Evolutionary conservation across 2,888 invertebrate genomes (phyloP).

Genomic region (Tenthredo notha): DNA sequence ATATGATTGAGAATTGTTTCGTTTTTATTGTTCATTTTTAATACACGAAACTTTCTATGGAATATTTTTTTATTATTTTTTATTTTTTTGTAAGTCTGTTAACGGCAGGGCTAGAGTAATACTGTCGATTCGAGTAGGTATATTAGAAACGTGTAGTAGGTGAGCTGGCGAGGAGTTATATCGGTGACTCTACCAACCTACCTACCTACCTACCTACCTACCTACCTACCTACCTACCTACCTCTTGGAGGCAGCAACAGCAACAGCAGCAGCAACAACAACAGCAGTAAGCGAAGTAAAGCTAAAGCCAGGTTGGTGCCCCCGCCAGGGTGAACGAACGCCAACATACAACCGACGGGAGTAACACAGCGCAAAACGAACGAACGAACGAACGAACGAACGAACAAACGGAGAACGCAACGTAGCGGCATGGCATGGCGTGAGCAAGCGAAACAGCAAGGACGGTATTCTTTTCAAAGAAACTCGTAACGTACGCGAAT

Average conservation of each 20-base stretch:
- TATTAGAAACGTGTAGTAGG: constrained; percentile 15
- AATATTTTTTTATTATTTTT: neutral
- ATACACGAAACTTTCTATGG: neutral
- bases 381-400: neutral
- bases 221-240: neutral
- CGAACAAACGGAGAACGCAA: neutral
- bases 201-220: neutral
- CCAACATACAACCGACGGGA: constrained; percentile 47
- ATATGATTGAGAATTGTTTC: too few species aligned
- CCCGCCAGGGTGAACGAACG: constrained; percentile 78
- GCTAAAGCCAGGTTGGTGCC: constrained; percentile 78
- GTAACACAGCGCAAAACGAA: constrained; percentile 36
- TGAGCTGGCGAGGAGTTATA: constrained; percentile 16
- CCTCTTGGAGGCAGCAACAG: neutral
- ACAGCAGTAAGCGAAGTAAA: constrained; percentile 74
- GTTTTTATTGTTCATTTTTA: neutral
- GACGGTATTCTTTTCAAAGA: neutral
- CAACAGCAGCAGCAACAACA: neutral
- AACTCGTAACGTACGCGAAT: neutral
- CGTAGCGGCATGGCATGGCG: neutral
- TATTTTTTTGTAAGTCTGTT: neutral
- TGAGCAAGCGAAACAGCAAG: neutral
- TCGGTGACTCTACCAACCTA: neutral
- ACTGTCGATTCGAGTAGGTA: neutral
- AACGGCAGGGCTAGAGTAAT: neutral